Conservation (phyloP, 2,113 vertebrate species). For the Haemorhous mexicanus region DNA sequence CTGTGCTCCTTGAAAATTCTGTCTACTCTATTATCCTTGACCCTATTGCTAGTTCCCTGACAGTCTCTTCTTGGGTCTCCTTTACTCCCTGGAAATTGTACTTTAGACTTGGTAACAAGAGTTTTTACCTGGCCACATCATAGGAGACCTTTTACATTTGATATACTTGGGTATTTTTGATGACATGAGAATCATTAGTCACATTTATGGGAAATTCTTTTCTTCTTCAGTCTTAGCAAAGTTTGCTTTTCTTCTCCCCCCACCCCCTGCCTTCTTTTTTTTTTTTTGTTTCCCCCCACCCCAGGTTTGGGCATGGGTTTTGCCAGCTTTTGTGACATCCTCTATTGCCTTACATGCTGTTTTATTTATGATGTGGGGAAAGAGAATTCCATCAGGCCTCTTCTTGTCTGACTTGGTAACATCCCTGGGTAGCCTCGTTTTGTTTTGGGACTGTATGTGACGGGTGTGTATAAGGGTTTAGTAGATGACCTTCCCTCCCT, state of each 20-base stretch:
- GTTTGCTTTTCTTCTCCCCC: fast-evolving
- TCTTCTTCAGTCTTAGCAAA: not conserved
- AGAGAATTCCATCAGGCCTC: not conserved
- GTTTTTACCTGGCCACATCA: not conserved
- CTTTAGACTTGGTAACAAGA: not conserved
- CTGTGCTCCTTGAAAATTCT: not conserved
- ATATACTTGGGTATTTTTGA: not conserved
- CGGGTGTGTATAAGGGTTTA: not conserved
- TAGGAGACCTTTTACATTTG: not conserved
- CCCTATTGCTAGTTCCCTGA: not conserved
- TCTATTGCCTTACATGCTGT: not conserved
- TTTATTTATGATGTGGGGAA: not conserved
- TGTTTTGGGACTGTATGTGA: not conserved
- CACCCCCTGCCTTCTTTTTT: too few species aligned
- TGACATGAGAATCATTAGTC: not conserved
- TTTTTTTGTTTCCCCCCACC: fast-evolving
- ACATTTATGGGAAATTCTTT: not conserved
- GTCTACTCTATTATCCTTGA: not conserved
- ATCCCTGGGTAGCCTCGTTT: not conserved
- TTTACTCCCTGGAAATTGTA: not conserved
- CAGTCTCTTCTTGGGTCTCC: not conserved
- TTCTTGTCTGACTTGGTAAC: not conserved
- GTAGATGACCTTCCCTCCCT: not conserved
- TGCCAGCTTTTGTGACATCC: not conserved
- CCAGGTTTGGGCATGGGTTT: not conserved